These are phyloP conservation scores for Scaptomyza parva DNA, from an alignment of 2,888 invertebrate genomes.

Conservation along the genomic window DNA sequence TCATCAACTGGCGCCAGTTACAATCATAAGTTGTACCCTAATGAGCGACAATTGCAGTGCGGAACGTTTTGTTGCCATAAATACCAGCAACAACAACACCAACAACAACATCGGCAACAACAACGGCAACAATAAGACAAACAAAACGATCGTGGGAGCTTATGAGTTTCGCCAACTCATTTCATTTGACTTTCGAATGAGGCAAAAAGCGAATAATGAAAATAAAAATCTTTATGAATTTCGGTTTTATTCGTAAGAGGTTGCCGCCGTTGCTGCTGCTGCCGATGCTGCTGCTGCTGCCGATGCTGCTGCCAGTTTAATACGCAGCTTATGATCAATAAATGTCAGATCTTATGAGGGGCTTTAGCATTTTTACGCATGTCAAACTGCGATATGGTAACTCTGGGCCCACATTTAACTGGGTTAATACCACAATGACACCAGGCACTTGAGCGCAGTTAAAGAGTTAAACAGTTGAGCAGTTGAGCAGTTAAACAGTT, in stretches of 20 bases:
- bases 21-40: slow-evolving; percentile 46
- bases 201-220: slow-evolving; percentile 3
- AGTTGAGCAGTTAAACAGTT: neutral
- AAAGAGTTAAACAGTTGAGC: too few relatives aligned
- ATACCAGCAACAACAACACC: slow-evolving; percentile 24
- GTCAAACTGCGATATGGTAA: slow-evolving; percentile 19
- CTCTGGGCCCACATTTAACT: slow-evolving; percentile 42
- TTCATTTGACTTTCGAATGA: slow-evolving; percentile 53
- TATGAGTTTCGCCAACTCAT: slow-evolving; percentile 67
- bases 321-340: slow-evolving; percentile 79
- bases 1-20: slow-evolving; percentile 40
- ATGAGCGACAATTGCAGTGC: slow-evolving; percentile 55
- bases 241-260: slow-evolving; percentile 35
- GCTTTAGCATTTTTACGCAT: slow-evolving; percentile 47
- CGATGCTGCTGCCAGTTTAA: slow-evolving; percentile 64
- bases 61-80: slow-evolving; percentile 61
- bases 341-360: slow-evolving; percentile 73
- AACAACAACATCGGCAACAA: too few relatives aligned
- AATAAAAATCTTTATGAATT: slow-evolving; percentile 51
- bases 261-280: slow-evolving; percentile 31
- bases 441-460: too few relatives aligned
- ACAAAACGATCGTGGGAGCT: slow-evolving; percentile 70
- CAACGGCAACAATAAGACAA: too few relatives aligned
- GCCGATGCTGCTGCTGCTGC: slow-evolving; percentile 33
- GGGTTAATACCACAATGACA: slow-evolving; percentile 63